Conservation (phyloP, 2,113 vertebrate genomes). For the Benitochromis conjunctus region DNA sequence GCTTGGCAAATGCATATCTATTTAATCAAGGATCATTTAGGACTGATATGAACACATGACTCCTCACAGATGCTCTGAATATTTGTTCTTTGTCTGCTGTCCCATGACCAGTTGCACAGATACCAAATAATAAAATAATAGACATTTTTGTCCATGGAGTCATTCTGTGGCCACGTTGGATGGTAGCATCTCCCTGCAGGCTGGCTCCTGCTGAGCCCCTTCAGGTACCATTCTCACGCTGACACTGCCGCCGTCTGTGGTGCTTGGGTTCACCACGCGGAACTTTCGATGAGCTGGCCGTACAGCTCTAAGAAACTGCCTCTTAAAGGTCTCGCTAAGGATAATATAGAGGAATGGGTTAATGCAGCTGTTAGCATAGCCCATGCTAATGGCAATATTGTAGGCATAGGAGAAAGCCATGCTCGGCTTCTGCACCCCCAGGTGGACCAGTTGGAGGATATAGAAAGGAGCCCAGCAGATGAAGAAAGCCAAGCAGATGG, state of each 20-base stretch:
- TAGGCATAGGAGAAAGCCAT: constrained; percentile 67
- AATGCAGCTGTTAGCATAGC: constrained; percentile 77
- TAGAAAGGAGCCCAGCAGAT: constrained; percentile 83
- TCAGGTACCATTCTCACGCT: constrained; percentile 73
- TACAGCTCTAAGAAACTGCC: constrained; percentile 53
- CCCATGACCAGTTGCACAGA: background rate
- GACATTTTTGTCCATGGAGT: constrained; percentile 40
- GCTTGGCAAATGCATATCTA: background rate
- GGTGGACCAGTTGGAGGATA: constrained; percentile 73
- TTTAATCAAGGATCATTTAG: background rate
- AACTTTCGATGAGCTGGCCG: constrained; percentile 46
- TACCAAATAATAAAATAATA: background rate
- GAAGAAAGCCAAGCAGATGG: constrained; percentile 83
- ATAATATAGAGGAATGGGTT: constrained; percentile 74
- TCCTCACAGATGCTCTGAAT: background rate
- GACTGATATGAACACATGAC: background rate
- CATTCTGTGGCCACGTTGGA: constrained; percentile 58
- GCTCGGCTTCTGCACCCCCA: constrained; percentile 67
- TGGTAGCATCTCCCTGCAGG: constrained; percentile 58
- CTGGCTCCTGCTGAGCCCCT: constrained; percentile 65
- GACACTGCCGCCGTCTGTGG: constrained; percentile 53
- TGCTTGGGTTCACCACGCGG: constrained; percentile 49
- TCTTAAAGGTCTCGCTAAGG: constrained; percentile 73
- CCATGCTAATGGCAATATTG: constrained; percentile 76
- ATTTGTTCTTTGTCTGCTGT: background rate